These are phyloP conservation scores for Pseudomyrmex cubaensis DNA, from an alignment of 1,140 invertebrate species.

Conservation along the genomic window DNA sequence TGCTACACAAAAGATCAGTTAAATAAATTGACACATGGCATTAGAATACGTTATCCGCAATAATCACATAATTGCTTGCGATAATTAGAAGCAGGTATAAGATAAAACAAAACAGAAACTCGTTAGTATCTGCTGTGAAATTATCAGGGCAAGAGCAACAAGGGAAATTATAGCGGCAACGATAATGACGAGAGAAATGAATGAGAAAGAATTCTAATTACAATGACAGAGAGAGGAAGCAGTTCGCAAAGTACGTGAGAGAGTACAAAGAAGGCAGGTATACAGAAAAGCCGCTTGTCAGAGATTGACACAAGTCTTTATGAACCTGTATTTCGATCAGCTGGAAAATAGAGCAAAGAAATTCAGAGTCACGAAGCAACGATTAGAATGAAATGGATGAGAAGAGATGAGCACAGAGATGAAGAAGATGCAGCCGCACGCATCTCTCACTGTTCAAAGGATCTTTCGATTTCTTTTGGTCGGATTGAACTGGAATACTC, in stretches of 20 bases:
- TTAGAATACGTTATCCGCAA: background rate
- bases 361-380: background rate
- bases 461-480: conserved; percentile 25
- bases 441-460: conserved; percentile 57
- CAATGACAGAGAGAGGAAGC: conserved; percentile 4
- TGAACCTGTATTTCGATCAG: background rate
- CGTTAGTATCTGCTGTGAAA: conserved; percentile 8
- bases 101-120: conserved; percentile 4
- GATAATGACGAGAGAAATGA: conserved; percentile 17
- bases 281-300: conserved; percentile 31
- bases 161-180: background rate
- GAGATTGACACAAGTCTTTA: background rate
- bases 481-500: conserved; percentile 38
- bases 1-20: background rate
- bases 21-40: background rate
- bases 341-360: conserved; percentile 1
- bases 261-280: conserved; percentile 15
- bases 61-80: background rate
- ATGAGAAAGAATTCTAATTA: conserved; percentile 6
- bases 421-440: conserved; percentile 51
- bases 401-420: conserved; percentile 41
- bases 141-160: background rate
- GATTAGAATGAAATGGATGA: conserved; percentile 38
- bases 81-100: conserved; percentile 14
- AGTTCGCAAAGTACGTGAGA: background rate